These are phyloP conservation scores for Heteromurus nitidus DNA, from an alignment of 2,888 invertebrate species.

Conservation along the genomic window DNA sequence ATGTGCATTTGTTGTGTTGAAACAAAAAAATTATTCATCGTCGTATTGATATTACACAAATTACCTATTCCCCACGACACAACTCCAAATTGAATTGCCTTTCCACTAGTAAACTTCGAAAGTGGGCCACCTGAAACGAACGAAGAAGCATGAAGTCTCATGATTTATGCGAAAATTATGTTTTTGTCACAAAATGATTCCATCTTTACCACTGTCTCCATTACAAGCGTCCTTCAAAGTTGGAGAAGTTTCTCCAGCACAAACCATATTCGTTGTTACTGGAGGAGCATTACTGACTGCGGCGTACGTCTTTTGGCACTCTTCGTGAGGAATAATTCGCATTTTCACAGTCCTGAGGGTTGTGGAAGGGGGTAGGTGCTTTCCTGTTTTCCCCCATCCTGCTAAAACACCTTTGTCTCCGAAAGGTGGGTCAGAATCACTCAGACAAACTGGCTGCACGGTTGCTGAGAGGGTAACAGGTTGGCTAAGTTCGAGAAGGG, in stretches of 20 bases:
- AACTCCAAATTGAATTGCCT: slow-evolving; percentile 49
- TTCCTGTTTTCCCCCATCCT: slow-evolving; percentile 86
- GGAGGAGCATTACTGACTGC: slow-evolving; percentile 50
- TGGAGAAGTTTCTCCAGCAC: slow-evolving; percentile 84
- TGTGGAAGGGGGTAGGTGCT: slow-evolving; percentile 74
- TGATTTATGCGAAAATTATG: not conserved
- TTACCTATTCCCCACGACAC: slow-evolving; percentile 6
- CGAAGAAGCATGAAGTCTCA: not conserved
- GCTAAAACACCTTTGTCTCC: slow-evolving; percentile 82
- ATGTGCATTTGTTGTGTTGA: not conserved
- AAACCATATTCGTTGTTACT: slow-evolving; percentile 80
- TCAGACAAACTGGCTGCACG: slow-evolving; percentile 87
- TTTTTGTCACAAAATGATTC: not conserved
- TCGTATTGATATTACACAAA: not conserved
- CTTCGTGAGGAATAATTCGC: slow-evolving; percentile 53
- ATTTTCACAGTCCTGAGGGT: slow-evolving; percentile 49
- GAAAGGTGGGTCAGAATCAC: slow-evolving; percentile 78
- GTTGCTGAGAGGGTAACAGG: slow-evolving; percentile 83
- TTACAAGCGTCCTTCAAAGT: slow-evolving; percentile 88
- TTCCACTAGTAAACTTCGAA: not conserved
- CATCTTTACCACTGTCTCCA: slow-evolving; percentile 78
- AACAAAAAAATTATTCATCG: not conserved
- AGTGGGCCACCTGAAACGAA: slow-evolving; percentile 48
- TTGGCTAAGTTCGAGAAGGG: slow-evolving; percentile 86
- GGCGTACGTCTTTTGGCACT: slow-evolving; percentile 35